Base-by-base conservation (phyloP, 2,888 invertebrate genomes). In the Disparrhopalites patrizii region DNA sequence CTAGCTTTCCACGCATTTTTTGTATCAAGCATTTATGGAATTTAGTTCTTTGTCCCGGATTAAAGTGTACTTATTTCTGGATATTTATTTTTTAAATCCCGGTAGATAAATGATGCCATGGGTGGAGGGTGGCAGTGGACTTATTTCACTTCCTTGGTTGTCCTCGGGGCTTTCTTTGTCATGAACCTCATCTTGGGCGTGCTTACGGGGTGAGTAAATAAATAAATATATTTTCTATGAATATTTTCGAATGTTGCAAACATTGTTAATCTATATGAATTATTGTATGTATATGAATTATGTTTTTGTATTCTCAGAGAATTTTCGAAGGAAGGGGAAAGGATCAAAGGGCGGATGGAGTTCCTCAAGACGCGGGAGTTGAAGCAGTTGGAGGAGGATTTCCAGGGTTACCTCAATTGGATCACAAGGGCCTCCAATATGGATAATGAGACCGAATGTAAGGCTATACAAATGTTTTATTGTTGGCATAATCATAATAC, bases 341-440 rank as follows among this genome's bases (percentile, higher is more conserved):
- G 85, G 76, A 84, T 84, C 10, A 81, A 84, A 77, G 82, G 83
- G 8, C 75, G 84, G 67, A 85, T 85, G 60, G 82, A 85, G 73
- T 85, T 85, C 76, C 83, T 84, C 76, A 85, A 85, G 75, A 78
- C 84, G 64, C 77, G 84, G 57, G 85, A 85, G 76, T 83, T 83
- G 72, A 83, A 85, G 75, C 84, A 84, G 75, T 78, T 85, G 63
- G 85, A 85, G 73, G 85, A 85, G 74, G 85, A 85, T 77, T 77
- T 85, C 31, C 77, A 83, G 72, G 84, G 84, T 8, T 85, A 85
- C 76, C 77, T 85, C 67, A 84, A 85, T 74, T 85, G 85, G 85
- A 85, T 85, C 65, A 83, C 83, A 1, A 83, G 98, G 98, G 54
- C n/a, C n/a, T n/a, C n/a, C n/a, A n/a, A n/a, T n/a, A n/a, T n/a